Evolutionary conservation across 2,888 invertebrate genomes (phyloP), one percentile per base, ranked within the genome.

Genomic region (Pseudoips prasinana): DNA sequence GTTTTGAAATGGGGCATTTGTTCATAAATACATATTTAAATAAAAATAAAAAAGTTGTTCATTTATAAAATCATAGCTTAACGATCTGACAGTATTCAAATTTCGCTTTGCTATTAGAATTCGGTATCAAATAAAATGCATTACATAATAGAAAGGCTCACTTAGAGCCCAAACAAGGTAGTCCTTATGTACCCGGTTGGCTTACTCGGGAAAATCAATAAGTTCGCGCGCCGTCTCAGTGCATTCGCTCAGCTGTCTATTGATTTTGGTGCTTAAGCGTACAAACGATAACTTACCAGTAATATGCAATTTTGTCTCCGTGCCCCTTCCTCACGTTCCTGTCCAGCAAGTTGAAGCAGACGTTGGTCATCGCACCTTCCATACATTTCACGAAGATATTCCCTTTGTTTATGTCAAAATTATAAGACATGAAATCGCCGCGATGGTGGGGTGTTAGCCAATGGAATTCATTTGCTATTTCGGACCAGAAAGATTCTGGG

Each of bases 311-410:
- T 75, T 94, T 96, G 62, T 98, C 96, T 14, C 97, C 98, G 45
- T 94, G 86, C 8, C 98, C 98, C 57, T 93, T 94, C 64, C 95
- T 92, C 33, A 99, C 93, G 79, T 97, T 96, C 46, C 96, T 92
- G 83, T 99, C 99, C 57, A 99, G 88, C 30, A 96, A 90, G 88
- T 99, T 99, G 85, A 97, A 99, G 73, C 96, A 96, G 47, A 99
- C 93, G 79, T 99, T 99, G 22, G 98, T 99, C 20, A 94, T 93
- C 2, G 96, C 96, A 6, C 97, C 98, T 64, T 96, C 95, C 94
- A 99, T 93, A 96, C 98, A 99, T 80, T 96, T 96, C 25, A 97
- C 94, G 60, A 91, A 95, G 58, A 99, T 94, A 7, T 95, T 94
- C 29, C 99, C 99, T 75, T 96, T 94, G 48, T 91, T 91, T 28